These are phyloP conservation scores for Pangasius larnaudii DNA, from an alignment of 2,797 vertebrate genomes.

Conservation along the genomic window DNA sequence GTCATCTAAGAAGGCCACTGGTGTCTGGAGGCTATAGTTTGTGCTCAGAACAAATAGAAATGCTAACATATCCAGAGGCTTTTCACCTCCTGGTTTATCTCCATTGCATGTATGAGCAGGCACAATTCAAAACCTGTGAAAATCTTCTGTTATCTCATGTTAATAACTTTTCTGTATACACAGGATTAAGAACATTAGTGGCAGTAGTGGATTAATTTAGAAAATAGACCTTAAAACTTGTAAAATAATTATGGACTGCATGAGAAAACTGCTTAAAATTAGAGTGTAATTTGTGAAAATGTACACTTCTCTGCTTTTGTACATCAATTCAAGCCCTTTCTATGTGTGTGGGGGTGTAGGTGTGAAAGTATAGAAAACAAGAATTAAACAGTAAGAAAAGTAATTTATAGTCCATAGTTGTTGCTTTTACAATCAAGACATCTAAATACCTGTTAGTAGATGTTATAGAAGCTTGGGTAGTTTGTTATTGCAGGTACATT, in stretches of 20 bases:
- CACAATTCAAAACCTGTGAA: background rate
- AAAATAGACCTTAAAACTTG: background rate
- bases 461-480: too few species aligned
- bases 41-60: conserved; percentile 47
- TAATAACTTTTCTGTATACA: background rate
- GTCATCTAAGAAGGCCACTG: conserved; percentile 47
- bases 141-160: background rate
- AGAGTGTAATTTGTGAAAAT: background rate
- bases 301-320: background rate
- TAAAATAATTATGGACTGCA: background rate
- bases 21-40: conserved; percentile 38
- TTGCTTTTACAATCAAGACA: background rate
- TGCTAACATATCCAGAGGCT: conserved; percentile 43
- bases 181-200: background rate
- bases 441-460: too few species aligned
- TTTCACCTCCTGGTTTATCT: conserved; percentile 24
- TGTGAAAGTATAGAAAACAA: background rate
- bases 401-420: background rate
- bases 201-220: background rate
- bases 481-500: background rate
- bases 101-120: conserved; percentile 30
- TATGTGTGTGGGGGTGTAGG: background rate
- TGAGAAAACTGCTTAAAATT: background rate
- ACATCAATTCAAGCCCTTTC: background rate
- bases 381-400: background rate